Conservation (phyloP, 1,140 invertebrate genomes). For the Drosophila kohkoa region DNA sequence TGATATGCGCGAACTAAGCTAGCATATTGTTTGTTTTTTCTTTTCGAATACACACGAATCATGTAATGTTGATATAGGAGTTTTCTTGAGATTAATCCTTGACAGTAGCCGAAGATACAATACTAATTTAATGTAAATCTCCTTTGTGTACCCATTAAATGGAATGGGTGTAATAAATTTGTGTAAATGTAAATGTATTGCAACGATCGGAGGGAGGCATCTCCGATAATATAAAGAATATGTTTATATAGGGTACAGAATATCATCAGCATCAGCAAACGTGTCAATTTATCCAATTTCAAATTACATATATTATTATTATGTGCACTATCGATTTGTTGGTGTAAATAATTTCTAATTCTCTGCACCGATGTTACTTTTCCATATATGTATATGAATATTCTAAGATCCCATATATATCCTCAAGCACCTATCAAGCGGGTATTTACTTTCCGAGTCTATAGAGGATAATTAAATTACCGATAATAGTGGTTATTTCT, state of each 20-base stretch:
- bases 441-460: constrained; percentile 11
- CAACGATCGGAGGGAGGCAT: constrained; percentile 19
- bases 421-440: constrained; percentile 22
- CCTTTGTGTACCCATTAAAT: constrained; percentile 8
- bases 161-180: constrained; percentile 16
- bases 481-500: constrained; percentile 11
- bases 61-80: not conserved
- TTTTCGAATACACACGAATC: not conserved
- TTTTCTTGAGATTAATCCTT: constrained; percentile 3
- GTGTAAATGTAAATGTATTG: constrained; percentile 11
- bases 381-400: constrained; percentile 7
- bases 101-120: not conserved
- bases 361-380: constrained; percentile 6
- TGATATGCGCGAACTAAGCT: constrained; percentile 18
- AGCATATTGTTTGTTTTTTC: constrained; percentile 6
- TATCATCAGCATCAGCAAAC: not conserved
- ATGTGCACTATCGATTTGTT: not conserved
- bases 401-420: constrained; percentile 17
- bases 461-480: constrained; percentile 22
- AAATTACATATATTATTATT: not conserved
- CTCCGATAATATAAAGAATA: constrained; percentile 18
- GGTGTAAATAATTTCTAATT: constrained; percentile 1
- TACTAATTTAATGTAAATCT: constrained; percentile 1
- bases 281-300: too few relatives aligned
- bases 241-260: constrained; percentile 8